These are phyloP conservation scores for Tinea trinotella DNA, from an alignment of 2,888 invertebrate species.

Conservation along the genomic window DNA sequence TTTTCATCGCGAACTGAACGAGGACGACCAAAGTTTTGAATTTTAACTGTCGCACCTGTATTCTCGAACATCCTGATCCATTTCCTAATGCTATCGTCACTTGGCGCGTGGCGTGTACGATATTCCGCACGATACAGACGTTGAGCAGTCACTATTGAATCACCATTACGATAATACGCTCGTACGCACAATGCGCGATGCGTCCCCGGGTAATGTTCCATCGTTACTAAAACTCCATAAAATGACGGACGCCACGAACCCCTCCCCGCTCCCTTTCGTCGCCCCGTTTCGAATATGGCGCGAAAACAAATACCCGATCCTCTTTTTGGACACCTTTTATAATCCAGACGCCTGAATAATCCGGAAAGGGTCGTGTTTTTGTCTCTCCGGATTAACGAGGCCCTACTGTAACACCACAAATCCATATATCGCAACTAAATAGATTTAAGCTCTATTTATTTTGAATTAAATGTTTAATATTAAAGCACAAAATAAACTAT, in stretches of 20 bases:
- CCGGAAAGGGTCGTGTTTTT: no score
- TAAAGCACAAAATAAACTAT: no score
- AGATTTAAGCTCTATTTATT: no score
- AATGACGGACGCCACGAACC: neutral
- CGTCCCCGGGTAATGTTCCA: neutral
- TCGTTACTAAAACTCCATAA: neutral
- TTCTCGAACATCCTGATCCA: conserved; percentile 23
- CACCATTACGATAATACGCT: conserved; percentile 22
- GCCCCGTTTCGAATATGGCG: neutral
- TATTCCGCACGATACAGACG: conserved; percentile 24
- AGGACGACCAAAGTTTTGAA: conserved; percentile 23
- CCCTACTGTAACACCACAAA: no score
- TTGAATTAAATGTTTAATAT: no score
- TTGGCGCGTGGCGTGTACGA: conserved; percentile 24
- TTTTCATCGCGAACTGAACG: conserved; percentile 20
- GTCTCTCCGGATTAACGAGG: no score
- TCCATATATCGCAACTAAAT: no score
- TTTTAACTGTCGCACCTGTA: conserved; percentile 24
- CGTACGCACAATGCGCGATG: conserved; percentile 25
- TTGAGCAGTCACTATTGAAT: conserved; percentile 23
- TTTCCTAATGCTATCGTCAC: conserved; percentile 24
- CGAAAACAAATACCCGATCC: conserved; percentile 8
- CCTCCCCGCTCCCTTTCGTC: neutral
- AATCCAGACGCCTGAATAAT: no score
- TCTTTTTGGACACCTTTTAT: conserved; percentile 10